Evolutionary conservation across 1,140 invertebrate genomes (phyloP), one percentile per base, ranked within the genome.

Genomic region (Aphelinus certus): DNA sequence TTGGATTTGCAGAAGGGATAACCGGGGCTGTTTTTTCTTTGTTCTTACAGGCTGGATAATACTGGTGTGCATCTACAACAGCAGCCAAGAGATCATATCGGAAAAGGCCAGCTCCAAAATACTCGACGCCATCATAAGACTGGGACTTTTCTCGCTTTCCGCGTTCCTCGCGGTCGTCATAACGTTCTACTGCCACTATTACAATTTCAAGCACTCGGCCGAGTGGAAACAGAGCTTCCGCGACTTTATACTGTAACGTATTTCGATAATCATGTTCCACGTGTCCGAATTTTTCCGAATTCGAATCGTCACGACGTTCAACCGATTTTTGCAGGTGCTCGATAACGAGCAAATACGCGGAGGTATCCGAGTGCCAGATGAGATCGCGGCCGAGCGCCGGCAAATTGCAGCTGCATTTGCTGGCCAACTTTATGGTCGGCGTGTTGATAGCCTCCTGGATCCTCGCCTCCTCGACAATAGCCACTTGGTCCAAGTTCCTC

Each of bases 401-500:
- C 3, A 92, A 95, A 79, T 85, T 95, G 70, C 93, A 96, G 82
- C 81, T 96, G 60, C 94, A 96, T 82, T 86, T 97, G 72, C 82
- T 97, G 64, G 91, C 94, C 60, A 90, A 95, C 47, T 97, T 97
- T 87, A 92, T 92, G 64, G 91, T 92, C 58, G 95, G 95, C 45
- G 90, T 96, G 72, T 88, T 94, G 10, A 95, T 97, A 93, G 95
- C 95, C 3, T 95, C 94, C 1, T 97, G 95, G 95, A 94, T 95
- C 45, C 97, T 95, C 95, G 97, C 94, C 47, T 89, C 90, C 55
- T 93, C 94, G 10, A 95, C 95, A 1, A 82, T 94, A 1, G 90
- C 93, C 74, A 92, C 93, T 1, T 98, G 96, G 96, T 91, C 91
- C 70, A 89, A 95, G 77, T 96, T 95, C 84, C 88, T 97, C 53